phyloP scores from a whole-genome alignment of 2,797 vertebrate genomes.

The Pyrrhura leucotis region DNA sequence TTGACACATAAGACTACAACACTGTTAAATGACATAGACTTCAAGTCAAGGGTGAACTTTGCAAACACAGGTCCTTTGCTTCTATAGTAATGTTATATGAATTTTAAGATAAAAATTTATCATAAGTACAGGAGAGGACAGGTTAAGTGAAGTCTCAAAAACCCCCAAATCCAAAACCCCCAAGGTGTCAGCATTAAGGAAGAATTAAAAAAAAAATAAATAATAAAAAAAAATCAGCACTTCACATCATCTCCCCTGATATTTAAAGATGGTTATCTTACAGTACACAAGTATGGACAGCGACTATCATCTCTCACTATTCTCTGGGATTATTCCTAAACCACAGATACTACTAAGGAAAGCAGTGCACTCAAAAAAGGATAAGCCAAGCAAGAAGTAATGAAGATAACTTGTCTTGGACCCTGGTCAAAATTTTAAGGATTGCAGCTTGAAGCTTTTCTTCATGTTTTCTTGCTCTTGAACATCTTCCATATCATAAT shows the following conservation, averaged over 20 bases:
- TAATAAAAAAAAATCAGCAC: background rate
- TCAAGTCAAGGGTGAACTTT: conserved; percentile 49
- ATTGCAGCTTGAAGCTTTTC: background rate
- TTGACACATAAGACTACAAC: background rate
- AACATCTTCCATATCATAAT: background rate
- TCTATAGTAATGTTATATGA: background rate
- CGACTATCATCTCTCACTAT: background rate
- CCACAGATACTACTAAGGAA: background rate
- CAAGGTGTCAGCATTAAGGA: background rate
- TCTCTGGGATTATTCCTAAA: background rate
- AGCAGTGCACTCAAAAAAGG: background rate
- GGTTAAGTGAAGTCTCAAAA: background rate
- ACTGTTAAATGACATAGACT: conserved; percentile 42
- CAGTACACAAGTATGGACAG: background rate
- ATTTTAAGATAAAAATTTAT: background rate
- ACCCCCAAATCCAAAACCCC: fast-evolving
- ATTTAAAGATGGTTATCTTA: background rate
- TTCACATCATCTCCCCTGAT: background rate
- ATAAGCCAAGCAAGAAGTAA: background rate
- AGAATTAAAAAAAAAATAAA: background rate
- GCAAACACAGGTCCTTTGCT: conserved; percentile 21
- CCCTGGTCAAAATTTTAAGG: background rate
- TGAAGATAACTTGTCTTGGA: background rate
- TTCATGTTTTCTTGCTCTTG: background rate
- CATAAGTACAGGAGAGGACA: background rate